These are phyloP conservation scores for Orthosia incerta DNA, from an alignment of 2,888 invertebrate species.

Conservation along the genomic window DNA sequence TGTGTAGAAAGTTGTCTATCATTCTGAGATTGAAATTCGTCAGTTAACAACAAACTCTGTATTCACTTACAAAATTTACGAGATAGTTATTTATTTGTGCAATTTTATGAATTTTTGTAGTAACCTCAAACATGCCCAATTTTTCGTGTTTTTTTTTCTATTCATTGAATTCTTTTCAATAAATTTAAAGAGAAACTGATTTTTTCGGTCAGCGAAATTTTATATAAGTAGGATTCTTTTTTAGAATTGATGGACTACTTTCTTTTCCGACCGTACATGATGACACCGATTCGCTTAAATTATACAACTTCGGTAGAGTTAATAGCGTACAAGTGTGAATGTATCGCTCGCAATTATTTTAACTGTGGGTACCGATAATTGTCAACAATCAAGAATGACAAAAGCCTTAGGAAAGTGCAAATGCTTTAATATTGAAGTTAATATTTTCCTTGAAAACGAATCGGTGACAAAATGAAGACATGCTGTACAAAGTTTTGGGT, in stretches of 20 bases:
- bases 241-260: slow-evolving; percentile 5
- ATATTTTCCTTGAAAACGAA: slow-evolving; percentile 13
- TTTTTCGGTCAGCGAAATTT: too few relatives aligned
- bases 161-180: too few relatives aligned
- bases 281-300: slow-evolving; percentile 23
- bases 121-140: too few relatives aligned
- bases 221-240: too few relatives aligned
- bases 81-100: too few relatives aligned
- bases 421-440: background rate
- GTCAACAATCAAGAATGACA: background rate
- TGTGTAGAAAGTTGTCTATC: slow-evolving; percentile 18
- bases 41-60: background rate
- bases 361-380: background rate
- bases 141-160: too few relatives aligned
- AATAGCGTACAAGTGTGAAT: background rate
- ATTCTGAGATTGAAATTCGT: slow-evolving; percentile 9
- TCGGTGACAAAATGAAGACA: slow-evolving; percentile 9
- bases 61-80: background rate
- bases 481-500: slow-evolving; percentile 11
- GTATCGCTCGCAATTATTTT: background rate
- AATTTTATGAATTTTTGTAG: too few relatives aligned
- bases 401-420: too few relatives aligned
- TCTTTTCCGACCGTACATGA: background rate
- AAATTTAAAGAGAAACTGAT: background rate
- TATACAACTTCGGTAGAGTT: background rate